Evolutionary conservation across 2,888 invertebrate species (phyloP), one percentile per base, ranked within the genome.

Genomic region (Fabriciana adippe): DNA sequence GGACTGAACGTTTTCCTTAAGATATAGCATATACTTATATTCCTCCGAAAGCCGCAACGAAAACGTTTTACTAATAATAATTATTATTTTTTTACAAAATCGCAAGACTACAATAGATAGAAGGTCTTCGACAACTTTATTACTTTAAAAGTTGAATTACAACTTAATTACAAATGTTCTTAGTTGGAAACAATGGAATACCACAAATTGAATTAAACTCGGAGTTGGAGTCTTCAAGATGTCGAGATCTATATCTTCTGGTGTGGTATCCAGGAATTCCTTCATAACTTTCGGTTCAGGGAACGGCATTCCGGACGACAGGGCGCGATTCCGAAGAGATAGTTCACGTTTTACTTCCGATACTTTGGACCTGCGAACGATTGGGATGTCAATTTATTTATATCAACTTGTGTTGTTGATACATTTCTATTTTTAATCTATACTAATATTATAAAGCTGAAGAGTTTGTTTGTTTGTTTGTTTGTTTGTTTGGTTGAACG

Each of bases 241-340:
- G 21, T 95, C 89, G 73, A 94, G 81, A 64, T 90, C 86, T 3
- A 94, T 92, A 15, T 94, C 81, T 35, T 92, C 88, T 8, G 92
- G 92, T 64, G 94, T 94, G 13, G 91, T 87, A 53, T 90, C 84
- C 56, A 96, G 87, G 85, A 95, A 97, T 86, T 97, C 97, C 61
- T 95, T 93, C 81, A 97, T 95, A 35, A 97, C 89, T 75, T 94
- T 94, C 75, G 96, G 94, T 74, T 95, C 94, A 5, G 97, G 97
- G 85, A 97, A 97, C 62, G 83, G 83, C 75, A 90, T 83, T 69
- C 94, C 93, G 72, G 87, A 87, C 1, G 90, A 80, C 41, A 97
- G 79, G 0, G 96, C 96, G 79, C 96, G 95, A 60, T 89, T 94
- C 14, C 96, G 93, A 51, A 97, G 91, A 13, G 90, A 87, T 64